Conservation (phyloP, 2,113 vertebrate species). For the Acrocephalus kingi region DNA sequence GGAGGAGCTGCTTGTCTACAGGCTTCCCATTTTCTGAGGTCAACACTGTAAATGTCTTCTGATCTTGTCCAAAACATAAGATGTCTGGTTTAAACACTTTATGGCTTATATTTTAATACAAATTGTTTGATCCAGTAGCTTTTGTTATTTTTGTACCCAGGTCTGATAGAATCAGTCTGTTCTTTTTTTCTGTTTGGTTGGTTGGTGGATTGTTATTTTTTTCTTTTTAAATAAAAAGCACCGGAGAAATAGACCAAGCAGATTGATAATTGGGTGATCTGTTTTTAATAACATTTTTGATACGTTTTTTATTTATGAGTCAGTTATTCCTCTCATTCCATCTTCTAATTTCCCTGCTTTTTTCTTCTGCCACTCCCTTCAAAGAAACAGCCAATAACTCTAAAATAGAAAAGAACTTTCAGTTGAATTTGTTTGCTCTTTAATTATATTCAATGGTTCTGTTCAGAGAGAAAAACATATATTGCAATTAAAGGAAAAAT, state of each 20-base stretch:
- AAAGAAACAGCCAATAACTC: neutral
- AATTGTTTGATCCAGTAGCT: neutral
- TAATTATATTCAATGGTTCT: neutral
- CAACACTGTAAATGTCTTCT: neutral
- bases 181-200: neutral
- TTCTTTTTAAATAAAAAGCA: neutral
- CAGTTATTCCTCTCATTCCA: neutral
- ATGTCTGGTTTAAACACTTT: neutral
- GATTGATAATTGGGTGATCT: neutral
- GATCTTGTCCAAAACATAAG: neutral
- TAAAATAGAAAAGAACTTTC: neutral
- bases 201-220: rapidly evolving
- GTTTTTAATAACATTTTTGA: neutral
- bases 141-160: neutral
- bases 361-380: neutral
- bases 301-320: neutral
- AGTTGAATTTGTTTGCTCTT: neutral
- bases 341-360: neutral
- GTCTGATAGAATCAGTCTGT: neutral
- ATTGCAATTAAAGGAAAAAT: slow-evolving; percentile 8
- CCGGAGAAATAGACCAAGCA: neutral
- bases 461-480: neutral
- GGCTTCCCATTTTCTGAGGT: neutral
- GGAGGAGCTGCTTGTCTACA: neutral
- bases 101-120: neutral